Conservation (phyloP, 2,888 invertebrate genomes). For the Meta bourneti region DNA sequence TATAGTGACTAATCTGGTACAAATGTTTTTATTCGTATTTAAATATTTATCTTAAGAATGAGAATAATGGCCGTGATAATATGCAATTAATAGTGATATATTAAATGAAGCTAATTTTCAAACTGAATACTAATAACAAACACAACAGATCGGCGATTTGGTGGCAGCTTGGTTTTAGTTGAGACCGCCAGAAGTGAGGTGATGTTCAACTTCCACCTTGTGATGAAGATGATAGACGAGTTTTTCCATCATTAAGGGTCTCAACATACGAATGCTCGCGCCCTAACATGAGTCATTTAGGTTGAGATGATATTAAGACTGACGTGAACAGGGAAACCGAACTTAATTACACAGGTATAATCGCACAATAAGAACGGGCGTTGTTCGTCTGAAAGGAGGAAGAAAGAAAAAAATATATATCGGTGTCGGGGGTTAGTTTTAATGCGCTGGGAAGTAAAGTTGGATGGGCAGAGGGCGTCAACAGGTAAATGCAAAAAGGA, state of each 20-base stretch:
- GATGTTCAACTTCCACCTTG: no score
- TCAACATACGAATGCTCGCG: neutral
- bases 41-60: no score
- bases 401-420: neutral
- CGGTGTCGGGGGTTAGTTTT: constrained; percentile 1
- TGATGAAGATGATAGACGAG: neutral
- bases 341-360: constrained; percentile 33
- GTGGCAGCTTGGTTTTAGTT: no score
- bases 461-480: constrained; percentile 21
- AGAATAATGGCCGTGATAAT: no score
- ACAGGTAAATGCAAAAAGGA: constrained; percentile 26
- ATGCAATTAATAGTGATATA: no score
- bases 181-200: no score
- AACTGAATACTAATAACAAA: no score
- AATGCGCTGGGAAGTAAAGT: constrained; percentile 6
- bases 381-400: neutral
- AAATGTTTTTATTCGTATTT: no score
- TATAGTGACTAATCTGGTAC: no score
- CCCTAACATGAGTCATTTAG: constrained; percentile 14
- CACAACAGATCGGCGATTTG: no score
- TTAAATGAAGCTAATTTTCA: no score
- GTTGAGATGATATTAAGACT: neutral
- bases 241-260: neutral
- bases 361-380: constrained; percentile 41
- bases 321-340: neutral